Evolutionary conservation across 2,113 vertebrate species (phyloP).

Genomic region (Apodemus speciosus): DNA sequence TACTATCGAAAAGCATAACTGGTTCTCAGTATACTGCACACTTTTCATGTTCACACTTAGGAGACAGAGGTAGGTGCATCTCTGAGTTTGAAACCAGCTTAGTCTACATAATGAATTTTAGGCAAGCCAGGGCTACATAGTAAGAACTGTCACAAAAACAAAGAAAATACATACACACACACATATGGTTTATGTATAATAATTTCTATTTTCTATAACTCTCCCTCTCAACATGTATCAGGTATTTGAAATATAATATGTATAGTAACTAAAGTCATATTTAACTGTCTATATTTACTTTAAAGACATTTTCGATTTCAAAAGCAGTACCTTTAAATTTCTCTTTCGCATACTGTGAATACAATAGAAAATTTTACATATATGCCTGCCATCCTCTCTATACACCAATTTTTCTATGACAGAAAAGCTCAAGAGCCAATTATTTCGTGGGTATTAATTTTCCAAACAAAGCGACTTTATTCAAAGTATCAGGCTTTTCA

Average conservation of each 20-base stretch:
- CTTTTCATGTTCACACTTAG: background rate
- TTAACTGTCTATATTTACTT: conserved; percentile 2
- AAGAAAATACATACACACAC: background rate
- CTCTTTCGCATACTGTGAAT: background rate
- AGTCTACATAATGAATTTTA: background rate
- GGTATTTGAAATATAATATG: background rate
- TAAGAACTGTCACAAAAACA: background rate
- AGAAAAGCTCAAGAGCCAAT: background rate
- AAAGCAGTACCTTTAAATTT: background rate
- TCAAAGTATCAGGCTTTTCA: background rate
- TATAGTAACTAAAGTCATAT: background rate
- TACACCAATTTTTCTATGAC: background rate
- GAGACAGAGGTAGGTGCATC: background rate
- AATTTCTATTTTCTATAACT: background rate
- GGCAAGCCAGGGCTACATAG: background rate
- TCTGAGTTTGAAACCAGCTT: background rate
- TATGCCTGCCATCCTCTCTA: background rate
- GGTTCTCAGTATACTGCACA: background rate
- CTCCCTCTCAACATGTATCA: background rate
- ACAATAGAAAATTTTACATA: background rate
- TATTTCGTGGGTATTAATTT: conserved; percentile 1
- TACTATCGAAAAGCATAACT: background rate
- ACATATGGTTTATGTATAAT: background rate
- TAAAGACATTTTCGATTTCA: background rate
- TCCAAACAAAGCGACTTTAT: conserved; percentile 1